phyloP scores from a whole-genome alignment of 2,888 invertebrate species.

The Atrina japonica region DNA sequence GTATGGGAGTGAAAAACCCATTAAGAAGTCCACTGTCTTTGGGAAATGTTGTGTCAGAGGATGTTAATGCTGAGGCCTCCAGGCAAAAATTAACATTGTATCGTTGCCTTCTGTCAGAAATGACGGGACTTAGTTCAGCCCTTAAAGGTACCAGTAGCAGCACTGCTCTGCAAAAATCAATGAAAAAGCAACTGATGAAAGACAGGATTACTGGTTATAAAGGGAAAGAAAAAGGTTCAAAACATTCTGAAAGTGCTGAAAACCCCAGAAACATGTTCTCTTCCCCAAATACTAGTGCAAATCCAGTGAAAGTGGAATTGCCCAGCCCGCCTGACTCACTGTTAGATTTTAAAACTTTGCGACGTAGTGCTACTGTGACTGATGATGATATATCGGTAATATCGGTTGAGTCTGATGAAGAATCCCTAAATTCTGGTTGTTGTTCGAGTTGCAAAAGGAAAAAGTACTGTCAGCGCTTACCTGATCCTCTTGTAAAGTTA shows the following conservation, averaged over 20 bases:
- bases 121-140: slow-evolving; percentile 44
- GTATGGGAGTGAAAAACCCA: slow-evolving; percentile 4
- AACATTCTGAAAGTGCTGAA: too few species aligned
- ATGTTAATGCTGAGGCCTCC: slow-evolving; percentile 64
- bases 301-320: too few species aligned
- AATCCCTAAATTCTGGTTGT: slow-evolving; percentile 49
- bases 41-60: slow-evolving; percentile 66
- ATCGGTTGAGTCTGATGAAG: slow-evolving; percentile 62
- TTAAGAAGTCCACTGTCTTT: slow-evolving; percentile 48
- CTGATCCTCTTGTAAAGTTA: neutral
- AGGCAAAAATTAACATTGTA: slow-evolving; percentile 65
- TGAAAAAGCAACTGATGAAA: neutral
- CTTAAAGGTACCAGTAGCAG: slow-evolving; percentile 23
- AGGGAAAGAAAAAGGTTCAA: neutral
- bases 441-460: slow-evolving; percentile 42
- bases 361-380: neutral
- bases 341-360: slow-evolving; percentile 3
- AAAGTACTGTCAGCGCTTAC: slow-evolving; percentile 23
- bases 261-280: too few species aligned
- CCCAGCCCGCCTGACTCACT: slow-evolving; percentile 6
- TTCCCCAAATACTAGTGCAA: too few species aligned
- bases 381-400: slow-evolving; percentile 60
- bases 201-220: neutral
- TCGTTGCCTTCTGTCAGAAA: slow-evolving; percentile 63
- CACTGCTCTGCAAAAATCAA: slow-evolving; percentile 4